These are phyloP conservation scores for Numenius phaeopus DNA, from an alignment of 2,797 vertebrate genomes.

Conservation along the genomic window DNA sequence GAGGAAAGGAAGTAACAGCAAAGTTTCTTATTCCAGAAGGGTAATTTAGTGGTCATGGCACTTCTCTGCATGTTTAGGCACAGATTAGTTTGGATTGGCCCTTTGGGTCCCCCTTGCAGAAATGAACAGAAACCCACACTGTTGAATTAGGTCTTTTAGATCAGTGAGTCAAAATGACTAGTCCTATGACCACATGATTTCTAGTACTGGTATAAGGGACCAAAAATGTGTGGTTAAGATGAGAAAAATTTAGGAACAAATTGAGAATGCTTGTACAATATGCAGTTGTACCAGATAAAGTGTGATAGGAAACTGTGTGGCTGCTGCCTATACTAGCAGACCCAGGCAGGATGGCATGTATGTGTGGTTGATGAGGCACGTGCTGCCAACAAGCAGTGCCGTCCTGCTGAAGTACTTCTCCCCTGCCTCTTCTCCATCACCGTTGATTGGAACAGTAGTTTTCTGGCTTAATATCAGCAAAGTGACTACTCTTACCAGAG, in stretches of 20 bases:
- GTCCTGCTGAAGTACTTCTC: not conserved
- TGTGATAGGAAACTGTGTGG: not conserved
- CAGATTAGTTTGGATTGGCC: not conserved
- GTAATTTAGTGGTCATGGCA: not conserved
- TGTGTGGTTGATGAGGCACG: fast-evolving
- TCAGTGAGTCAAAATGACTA: not conserved
- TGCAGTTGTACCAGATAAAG: not conserved
- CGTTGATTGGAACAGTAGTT: not conserved
- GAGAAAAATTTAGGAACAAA: not conserved
- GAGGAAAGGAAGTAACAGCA: not conserved
- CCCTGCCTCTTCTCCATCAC: not conserved
- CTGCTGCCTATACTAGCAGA: not conserved
- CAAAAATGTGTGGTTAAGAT: not conserved
- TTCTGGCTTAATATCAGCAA: not conserved
- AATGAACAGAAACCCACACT: not conserved
- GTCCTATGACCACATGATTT: not conserved
- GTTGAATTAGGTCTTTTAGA: not conserved
- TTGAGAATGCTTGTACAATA: not conserved
- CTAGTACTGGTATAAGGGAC: not conserved
- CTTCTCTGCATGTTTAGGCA: not conserved
- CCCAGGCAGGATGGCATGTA: not conserved
- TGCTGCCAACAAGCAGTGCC: not conserved
- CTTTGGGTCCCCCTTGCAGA: not conserved
- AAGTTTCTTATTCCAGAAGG: not conserved
- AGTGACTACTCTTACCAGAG: not conserved